Evolutionary conservation across 1,140 invertebrate genomes (phyloP), one percentile per base, ranked within the genome.

Genomic region (Drosophila quadrilineata): DNA sequence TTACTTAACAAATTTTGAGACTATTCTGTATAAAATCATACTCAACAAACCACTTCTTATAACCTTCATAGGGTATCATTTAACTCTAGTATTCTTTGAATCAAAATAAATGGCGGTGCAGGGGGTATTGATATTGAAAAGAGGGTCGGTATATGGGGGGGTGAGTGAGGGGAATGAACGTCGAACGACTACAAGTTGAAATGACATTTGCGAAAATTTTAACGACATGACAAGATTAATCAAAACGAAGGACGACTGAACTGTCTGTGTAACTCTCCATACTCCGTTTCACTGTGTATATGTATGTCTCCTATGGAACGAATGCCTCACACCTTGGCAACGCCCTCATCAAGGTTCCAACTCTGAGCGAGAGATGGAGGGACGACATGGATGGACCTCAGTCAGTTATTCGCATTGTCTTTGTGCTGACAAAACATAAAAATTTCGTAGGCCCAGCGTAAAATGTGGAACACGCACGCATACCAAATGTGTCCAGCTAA

Each of bases 181-280:
- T 28, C 12, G 17, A 45, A 38, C 50, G 48, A 66, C 59, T 67
- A 43, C 63, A 75, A 75, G 54, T 65, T 74, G 54, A 71, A 76
- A 71, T 76, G 73, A 72, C 63, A 77, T 77, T 77, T 72, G 74
- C 74, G 76, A 76, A 77, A 76, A 77, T 77, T 77, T 77, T 77
- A 75, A 76, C 74, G 72, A 76, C 72, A 75, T 58, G 72, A 75
- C 52, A 71, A 75, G 72, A 76, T 76, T 76, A 76, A 76, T 76
- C 68, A 76, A 76, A 76, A 77, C 57, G 52, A 63, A 68, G 72
- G 38, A 38, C 38, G 48, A 53, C 56, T 43, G 38, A 49, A 68
- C 45, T 56, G 29, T 50, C 62, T 65, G 54, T 54, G 33, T 43
- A 36, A 16, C 14, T 9, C 22, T 50, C 5, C 9, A n/a, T n/a